A percentile compares a stretch with the other conserved stretches of the same genome.
Evolutionary conservation across 2,797 vertebrate genomes (phyloP).

Genomic region (Karalla daura): DNA sequence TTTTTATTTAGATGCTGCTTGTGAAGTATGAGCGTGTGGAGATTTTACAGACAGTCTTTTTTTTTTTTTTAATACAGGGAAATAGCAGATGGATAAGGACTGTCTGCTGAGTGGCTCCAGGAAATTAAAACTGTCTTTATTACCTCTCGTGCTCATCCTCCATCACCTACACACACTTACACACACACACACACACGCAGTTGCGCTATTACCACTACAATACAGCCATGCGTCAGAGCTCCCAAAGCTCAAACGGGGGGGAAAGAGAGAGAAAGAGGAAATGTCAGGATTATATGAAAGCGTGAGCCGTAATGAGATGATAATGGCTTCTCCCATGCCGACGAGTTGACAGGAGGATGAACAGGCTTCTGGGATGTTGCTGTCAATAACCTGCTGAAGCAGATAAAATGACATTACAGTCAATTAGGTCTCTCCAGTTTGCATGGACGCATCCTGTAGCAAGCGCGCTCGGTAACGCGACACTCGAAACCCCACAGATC

Average conservation of each 20-base stretch:
- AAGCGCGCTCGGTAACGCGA: constrained; percentile 20
- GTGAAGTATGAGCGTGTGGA: constrained; percentile 44
- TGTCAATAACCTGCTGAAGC: constrained; percentile 78
- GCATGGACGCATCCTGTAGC: constrained; percentile 59
- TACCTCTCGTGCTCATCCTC: constrained; percentile 47
- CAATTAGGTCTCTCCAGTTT: constrained; percentile 72
- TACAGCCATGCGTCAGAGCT: constrained; percentile 41
- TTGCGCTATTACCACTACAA: constrained; percentile 44
- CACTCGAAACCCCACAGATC: constrained; percentile 54
- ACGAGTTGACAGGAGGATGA: constrained; percentile 77
- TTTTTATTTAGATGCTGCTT: constrained; percentile 30
- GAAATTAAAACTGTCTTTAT: constrained; percentile 76
- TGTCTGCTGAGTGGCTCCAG: constrained; percentile 63
- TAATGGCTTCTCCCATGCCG: constrained; percentile 77
- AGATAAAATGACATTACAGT: constrained; percentile 78
- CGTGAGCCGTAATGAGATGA: constrained; percentile 72
- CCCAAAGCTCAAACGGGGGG: constrained; percentile 30
- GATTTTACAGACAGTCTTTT: constrained; percentile 56
- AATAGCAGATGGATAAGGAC: constrained; percentile 70
- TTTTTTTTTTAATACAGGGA: no score
- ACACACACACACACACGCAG: constrained; percentile 13
- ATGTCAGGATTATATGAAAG: constrained; percentile 75
- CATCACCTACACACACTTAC: not conserved
- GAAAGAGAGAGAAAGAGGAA: constrained; percentile 37
- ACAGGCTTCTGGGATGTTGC: constrained; percentile 75